Evolutionary conservation across 1,140 invertebrate species (phyloP).

Genomic region (Zaprionus ghesquierei): DNA sequence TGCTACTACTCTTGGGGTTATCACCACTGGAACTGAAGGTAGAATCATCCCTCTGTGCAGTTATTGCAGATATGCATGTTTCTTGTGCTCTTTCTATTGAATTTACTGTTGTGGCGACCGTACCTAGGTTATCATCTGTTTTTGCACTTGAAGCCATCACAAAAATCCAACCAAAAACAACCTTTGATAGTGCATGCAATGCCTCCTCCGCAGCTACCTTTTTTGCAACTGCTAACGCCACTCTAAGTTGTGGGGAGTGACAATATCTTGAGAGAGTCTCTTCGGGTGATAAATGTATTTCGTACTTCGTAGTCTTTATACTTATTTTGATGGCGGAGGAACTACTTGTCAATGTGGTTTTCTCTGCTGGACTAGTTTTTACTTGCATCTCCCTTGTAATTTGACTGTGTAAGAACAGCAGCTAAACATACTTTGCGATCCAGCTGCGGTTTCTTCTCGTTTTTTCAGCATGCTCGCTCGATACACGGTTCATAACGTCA

Average conservation of each 20-base stretch:
- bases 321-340: slow-evolving; percentile 52
- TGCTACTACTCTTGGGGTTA: slow-evolving; percentile 2
- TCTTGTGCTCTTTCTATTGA: neutral
- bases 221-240: slow-evolving; percentile 4
- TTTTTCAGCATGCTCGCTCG: neutral
- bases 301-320: slow-evolving; percentile 31
- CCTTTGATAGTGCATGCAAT: neutral
- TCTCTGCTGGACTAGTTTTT: slow-evolving; percentile 28
- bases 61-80: neutral
- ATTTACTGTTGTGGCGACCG: neutral
- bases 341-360: slow-evolving; percentile 61
- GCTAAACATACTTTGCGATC: neutral
- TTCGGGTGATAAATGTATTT: slow-evolving; percentile 21
- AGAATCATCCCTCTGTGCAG: neutral
- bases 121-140: slow-evolving; percentile 19
- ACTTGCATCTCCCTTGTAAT: slow-evolving; percentile 64
- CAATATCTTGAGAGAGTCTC: neutral
- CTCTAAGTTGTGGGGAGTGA: neutral
- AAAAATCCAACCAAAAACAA: neutral
- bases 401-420: slow-evolving; percentile 8
- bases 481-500: neutral
- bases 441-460: neutral
- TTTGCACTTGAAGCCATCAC: slow-evolving; percentile 53
- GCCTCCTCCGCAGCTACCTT: neutral
- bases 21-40: neutral